Evolutionary conservation across 2,888 invertebrate species (phyloP), one percentile per base, ranked within the genome.

Genomic region (Colletes collaris): DNA sequence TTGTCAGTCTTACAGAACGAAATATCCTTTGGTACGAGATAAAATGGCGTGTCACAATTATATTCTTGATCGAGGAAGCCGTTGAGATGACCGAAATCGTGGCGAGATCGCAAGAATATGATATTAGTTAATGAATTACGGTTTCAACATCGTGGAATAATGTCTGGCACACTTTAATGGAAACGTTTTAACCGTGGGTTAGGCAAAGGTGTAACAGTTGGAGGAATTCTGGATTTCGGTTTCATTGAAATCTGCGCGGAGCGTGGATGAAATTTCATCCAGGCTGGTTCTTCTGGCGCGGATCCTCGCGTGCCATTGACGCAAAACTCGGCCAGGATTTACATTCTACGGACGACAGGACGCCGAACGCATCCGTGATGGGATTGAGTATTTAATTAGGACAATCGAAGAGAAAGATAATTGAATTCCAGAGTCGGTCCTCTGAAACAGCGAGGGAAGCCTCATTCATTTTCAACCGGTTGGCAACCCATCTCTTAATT

Each of bases 361-460:
- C 71, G 62, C 63, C 68, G 64, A 81, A 84, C 66, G 64, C 76
- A 72, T 76, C 80, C 85, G 83, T 81, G 83, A 87, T 88, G 83
- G 86, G 87, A 90, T 89, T 86, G 88, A 90, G 88, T 87, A 89
- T 90, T 90, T 89, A 90, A 91, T 90, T 90, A 89, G 88, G 81
- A 79, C 73, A 83, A 84, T 68, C 87, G 86, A 89, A 85, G 81
- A 81, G 85, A 87, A 87, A 87, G 89, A 88, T 89, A 91, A 89
- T 87, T 90, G 87, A 87, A 88, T 89, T 88, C 74, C 79, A 58
- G 82, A 86, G 84, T 85, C 85, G 84, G 85, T 86, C 86, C 81
- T 69, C 75, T 40, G 82, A 82, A 79, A 73, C 63, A 63, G 69
- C 53, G 27, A 67, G 71, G 76, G 73, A 76, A 82, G 80, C 69